phyloP scores from a whole-genome alignment of 1,140 invertebrate genomes.

The Gonioctena quinquepunctata region DNA sequence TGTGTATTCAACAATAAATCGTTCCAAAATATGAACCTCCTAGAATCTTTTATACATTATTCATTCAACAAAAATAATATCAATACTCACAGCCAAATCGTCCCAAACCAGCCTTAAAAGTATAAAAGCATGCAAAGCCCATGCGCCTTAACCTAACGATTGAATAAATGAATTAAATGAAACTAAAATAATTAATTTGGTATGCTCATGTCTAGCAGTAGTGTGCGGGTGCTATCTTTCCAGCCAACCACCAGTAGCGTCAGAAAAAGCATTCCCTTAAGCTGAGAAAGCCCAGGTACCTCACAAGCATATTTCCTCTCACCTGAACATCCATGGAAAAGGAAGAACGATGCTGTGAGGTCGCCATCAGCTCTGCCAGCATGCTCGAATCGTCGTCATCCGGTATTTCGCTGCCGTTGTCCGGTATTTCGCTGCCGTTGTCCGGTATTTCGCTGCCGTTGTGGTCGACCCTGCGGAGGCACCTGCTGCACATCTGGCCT shows the following conservation, averaged over 20 bases:
- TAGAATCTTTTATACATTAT: too few species aligned
- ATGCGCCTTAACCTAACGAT: neutral
- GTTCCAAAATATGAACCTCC: too few species aligned
- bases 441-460: conserved; percentile 69
- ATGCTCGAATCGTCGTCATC: conserved; percentile 72
- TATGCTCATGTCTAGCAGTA: neutral
- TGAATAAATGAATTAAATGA: neutral
- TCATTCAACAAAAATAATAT: too few species aligned
- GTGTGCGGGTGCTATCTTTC: too few species aligned
- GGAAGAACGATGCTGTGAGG: conserved; percentile 55
- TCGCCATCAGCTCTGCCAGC: conserved; percentile 65
- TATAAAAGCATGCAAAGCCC: neutral
- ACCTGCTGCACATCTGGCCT: conserved; percentile 77
- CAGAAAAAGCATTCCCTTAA: conserved; percentile 45
- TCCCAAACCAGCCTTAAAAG: neutral
- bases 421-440: conserved; percentile 68
- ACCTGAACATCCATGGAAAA: conserved; percentile 53
- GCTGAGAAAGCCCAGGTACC: conserved; percentile 45
- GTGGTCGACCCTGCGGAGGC: conserved; percentile 70
- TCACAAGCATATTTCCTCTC: conserved; percentile 32
- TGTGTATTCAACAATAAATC: too few species aligned
- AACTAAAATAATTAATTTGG: neutral
- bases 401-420: conserved; percentile 69
- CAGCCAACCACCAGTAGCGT: conserved; percentile 2
- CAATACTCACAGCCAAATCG: neutral